Conservation (phyloP, 2,797 vertebrate genomes). For the Notoglanidium macrostoma region DNA sequence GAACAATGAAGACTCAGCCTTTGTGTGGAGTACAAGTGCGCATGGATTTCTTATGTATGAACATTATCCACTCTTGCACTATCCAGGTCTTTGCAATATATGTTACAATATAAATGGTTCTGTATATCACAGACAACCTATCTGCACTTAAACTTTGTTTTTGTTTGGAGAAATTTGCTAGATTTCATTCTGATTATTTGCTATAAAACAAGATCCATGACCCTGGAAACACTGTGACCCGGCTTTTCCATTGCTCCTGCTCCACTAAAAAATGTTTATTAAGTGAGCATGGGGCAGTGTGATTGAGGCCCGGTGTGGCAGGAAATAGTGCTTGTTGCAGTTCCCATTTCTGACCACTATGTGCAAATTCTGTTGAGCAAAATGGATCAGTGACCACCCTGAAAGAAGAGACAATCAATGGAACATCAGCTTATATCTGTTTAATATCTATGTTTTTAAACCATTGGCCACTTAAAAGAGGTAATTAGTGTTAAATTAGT, state of each 20-base stretch:
- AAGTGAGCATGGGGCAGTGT: neutral
- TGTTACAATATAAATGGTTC: neutral
- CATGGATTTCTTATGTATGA: neutral
- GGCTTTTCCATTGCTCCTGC: neutral
- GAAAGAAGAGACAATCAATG: neutral
- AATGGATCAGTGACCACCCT: neutral
- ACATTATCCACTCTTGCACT: neutral
- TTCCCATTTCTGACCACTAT: neutral
- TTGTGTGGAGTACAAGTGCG: neutral
- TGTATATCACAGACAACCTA: neutral
- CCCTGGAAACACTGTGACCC: neutral
- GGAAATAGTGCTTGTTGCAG: neutral
- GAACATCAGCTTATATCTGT: neutral
- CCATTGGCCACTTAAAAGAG: neutral
- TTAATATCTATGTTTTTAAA: neutral
- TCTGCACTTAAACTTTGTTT: neutral
- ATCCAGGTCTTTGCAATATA: neutral
- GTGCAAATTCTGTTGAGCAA: neutral
- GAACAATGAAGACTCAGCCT: neutral
- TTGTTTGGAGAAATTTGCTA: neutral
- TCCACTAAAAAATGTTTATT: neutral
- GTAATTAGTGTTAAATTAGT: neutral
- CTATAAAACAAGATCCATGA: neutral
- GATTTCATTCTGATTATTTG: neutral
- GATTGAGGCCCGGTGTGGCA: neutral